Base-by-base conservation (phyloP, 2,113 vertebrate genomes). In the Perognathus longimembris region DNA sequence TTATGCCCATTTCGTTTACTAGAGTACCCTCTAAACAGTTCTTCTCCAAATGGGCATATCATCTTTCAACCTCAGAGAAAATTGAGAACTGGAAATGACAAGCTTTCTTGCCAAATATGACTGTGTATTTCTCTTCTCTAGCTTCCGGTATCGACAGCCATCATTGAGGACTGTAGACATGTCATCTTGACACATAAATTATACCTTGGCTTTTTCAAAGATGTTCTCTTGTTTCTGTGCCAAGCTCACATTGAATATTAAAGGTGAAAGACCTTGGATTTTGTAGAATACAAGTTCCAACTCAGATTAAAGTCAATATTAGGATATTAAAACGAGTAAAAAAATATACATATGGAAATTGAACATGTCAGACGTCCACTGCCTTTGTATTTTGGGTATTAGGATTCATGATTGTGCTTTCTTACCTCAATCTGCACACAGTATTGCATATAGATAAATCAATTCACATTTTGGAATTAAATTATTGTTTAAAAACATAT, bases 21-120 rank as follows among this genome's bases (percentile, higher is more conserved):
- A 76, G n/a, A 28, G 87, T 91, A 76, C 95, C 93, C 89, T 96
- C 95, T 95, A 95, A 97, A 93, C 73, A 96, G 94, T 89, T 91
- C 88, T 96, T 90, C 91, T 96, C 79, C 93, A 92, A 95, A 92
- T 91, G 94, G 85, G 66, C 94, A 93, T 92, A 94, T 97, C 77
- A 3, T 95, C 90, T 96, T 97, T 97, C 92, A 94, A 50, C 87
- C 89, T 96, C 94, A 97, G 85, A 95, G 93, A 95, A 93, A 96
- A 91, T 96, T 93, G 94, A 59, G 93, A 97, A 95, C 71, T 96
- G 88, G 97, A 97, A 97, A 90, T 97, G 97, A 97, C 96, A 97
- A 92, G 90, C 93, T 98, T 97, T 97, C 94, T 78, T 38, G 85
- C 92, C 77, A 95, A 95, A 90, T 96, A 77, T 91, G 66, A 83